phyloP scores from a whole-genome alignment of 2,888 invertebrate genomes.

The Nomada hirtipes region DNA sequence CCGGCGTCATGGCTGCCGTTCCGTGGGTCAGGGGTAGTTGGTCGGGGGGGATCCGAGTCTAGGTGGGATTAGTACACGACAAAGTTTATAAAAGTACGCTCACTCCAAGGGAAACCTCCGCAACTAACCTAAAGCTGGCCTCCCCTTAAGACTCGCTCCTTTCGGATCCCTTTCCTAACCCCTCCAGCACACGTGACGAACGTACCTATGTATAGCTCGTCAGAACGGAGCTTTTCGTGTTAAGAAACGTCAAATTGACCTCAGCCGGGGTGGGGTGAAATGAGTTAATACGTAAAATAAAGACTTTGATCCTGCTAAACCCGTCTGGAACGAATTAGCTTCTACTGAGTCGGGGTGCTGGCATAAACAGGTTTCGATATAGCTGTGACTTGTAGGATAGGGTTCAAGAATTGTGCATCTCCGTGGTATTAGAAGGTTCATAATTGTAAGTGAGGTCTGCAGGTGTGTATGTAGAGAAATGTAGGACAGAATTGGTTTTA shows the following conservation, averaged over 20 bases:
- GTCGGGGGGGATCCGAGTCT: conserved; percentile 76
- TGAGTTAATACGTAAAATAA: conserved; percentile 41
- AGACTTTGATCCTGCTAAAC: conserved; percentile 17
- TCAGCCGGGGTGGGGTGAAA: not conserved
- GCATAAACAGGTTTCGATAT: not conserved
- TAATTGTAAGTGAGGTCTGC: no score
- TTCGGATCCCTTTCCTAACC: conserved; percentile 65
- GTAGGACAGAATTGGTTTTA: no score
- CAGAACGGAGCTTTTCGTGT: conserved; percentile 21
- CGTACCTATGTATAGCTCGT: conserved; percentile 66
- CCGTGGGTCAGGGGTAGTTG: conserved; percentile 61
- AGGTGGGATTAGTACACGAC: conserved; percentile 81
- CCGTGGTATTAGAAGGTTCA: no score
- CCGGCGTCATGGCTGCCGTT: conserved; percentile 74
- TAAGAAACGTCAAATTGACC: conserved; percentile 37
- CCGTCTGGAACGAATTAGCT: conserved; percentile 21
- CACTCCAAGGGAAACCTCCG: conserved; percentile 65
- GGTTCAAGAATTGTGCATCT: no score
- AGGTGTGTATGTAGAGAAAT: no score
- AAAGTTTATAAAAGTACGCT: conserved; percentile 83
- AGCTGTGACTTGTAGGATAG: not conserved
- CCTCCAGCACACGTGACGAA: conserved; percentile 75
- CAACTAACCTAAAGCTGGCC: conserved; percentile 70
- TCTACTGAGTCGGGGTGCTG: not conserved
- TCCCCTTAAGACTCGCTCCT: conserved; percentile 61